Conservation (phyloP, 2,113 vertebrate genomes). For the Neolamprologus brichardi region DNA sequence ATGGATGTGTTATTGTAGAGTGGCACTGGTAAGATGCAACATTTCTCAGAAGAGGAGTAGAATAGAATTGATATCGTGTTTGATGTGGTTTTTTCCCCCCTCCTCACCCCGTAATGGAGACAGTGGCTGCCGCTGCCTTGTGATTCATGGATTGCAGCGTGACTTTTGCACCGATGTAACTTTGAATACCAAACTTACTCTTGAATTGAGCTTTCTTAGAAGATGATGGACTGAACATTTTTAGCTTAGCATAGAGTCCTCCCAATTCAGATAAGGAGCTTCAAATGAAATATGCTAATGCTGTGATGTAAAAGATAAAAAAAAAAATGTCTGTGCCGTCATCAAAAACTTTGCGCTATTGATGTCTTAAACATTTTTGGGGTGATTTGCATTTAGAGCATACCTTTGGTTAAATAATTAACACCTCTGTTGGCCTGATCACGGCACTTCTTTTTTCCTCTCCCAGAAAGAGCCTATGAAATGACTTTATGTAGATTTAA, state of each 20-base stretch:
- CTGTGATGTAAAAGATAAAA: background rate
- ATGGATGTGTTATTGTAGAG: conserved; percentile 67
- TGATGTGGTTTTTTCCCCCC: conserved; percentile 16
- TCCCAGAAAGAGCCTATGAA: background rate
- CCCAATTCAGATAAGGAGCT: background rate
- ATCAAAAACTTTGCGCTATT: background rate
- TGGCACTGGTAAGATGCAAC: conserved; percentile 64
- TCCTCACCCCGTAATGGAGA: background rate
- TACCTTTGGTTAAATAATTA: conserved; percentile 35
- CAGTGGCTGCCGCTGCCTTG: background rate
- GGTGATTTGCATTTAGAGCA: conserved; percentile 16
- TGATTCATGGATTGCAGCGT: conserved; percentile 13
- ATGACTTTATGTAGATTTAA: conserved; percentile 6
- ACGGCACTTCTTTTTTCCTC: background rate
- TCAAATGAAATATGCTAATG: conserved; percentile 18
- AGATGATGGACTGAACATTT: background rate
- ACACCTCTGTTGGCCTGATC: conserved; percentile 8
- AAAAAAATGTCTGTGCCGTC: background rate
- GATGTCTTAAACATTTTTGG: conserved; percentile 14
- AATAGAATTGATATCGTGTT: conserved; percentile 51
- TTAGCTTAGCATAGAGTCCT: background rate
- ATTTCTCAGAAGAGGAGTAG: conserved; percentile 22
- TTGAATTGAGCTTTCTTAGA: background rate
- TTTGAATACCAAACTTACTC: background rate
- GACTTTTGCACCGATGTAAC: background rate